Base-by-base conservation (phyloP, 2,888 invertebrate species). In the Vandiemenella viatica region DNA sequence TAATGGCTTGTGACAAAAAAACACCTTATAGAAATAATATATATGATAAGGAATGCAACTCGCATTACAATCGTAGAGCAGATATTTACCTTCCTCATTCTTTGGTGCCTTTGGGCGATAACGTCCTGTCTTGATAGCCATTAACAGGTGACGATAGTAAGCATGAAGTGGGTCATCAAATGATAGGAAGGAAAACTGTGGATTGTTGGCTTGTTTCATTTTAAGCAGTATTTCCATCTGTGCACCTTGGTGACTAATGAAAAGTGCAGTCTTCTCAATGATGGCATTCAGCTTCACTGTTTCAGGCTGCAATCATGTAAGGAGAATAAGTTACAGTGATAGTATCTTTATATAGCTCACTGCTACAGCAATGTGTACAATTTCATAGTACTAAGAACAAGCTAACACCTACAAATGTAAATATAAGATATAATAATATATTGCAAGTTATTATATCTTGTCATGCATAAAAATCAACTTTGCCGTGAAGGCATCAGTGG, bases 141-240 rank as follows among this genome's bases (percentile, higher is more conserved):
- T 68, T 51, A 82, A 65, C 4, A 89, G 67, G 55, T 85, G 83
- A 53, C 82, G 82, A 67, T 97, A 98, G 67, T 93, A 98, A 0
- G 83, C 79, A 67, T 96, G 82, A 37, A 97, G 71, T 0, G 71
- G 67, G 51, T 89, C 80, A 55, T 87, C 89, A 62, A 86, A 87
- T 50, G 88, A 85, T 51, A 98, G 72, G 69, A 98, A 98, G 55
- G 83, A 77, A 69, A 98, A 98, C 69, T 93, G 89, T 0, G 83
- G 75, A 70, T 96, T 97, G 62, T 84, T 82, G 0, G 86, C 76
- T 67, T 98, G 98, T 68, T 97, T 98, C 4, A 96, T 90, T 68
- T 97, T 97, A 57, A 98, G 83, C 10, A 98, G 75, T 57, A 98
- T 95, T 71, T 98, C 98, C 96, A 98, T 96, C 69, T 98, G 98